Percentiles rank a stretch among this genome's conserved stretches.
Conservation (phyloP, 2,888 invertebrate genomes). For the Cheilosia pagana region DNA sequence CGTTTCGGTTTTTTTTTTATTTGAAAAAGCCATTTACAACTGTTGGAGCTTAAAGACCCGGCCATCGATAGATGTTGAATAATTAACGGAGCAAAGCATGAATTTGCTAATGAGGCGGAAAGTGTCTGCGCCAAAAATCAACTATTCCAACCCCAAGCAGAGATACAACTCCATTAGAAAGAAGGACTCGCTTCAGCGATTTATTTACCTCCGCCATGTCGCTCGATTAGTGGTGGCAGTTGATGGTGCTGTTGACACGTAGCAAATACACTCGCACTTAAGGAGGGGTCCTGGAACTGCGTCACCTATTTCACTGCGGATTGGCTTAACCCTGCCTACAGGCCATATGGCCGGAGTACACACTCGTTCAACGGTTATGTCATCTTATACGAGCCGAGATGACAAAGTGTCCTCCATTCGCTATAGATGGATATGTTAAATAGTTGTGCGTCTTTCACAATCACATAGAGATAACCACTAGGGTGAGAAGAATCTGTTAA, state of each 20-base stretch:
- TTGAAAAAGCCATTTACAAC: slow-evolving; percentile 36
- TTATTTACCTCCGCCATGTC: slow-evolving; percentile 39
- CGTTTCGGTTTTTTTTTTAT: neutral
- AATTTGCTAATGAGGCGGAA: slow-evolving; percentile 49
- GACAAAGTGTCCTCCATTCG: slow-evolving; percentile 38
- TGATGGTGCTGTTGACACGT: slow-evolving; percentile 30
- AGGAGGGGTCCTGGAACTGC: slow-evolving; percentile 11
- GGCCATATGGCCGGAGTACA: slow-evolving; percentile 5
- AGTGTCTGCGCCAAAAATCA: slow-evolving; percentile 35
- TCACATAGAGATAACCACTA: slow-evolving; percentile 38
- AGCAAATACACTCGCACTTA: slow-evolving; percentile 24
- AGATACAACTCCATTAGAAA: slow-evolving; percentile 16
- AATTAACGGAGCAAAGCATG: slow-evolving; percentile 54
- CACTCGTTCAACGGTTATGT: neutral
- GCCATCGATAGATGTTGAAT: slow-evolving; percentile 61
- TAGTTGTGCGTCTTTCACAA: slow-evolving; percentile 36
- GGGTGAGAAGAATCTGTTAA: slow-evolving; percentile 43
- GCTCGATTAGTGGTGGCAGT: slow-evolving; percentile 45
- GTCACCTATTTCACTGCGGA: neutral
- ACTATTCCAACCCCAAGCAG: neutral
- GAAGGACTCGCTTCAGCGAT: slow-evolving; percentile 1
- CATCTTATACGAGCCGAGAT: neutral
- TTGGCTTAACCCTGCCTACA: slow-evolving; percentile 18
- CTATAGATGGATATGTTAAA: slow-evolving; percentile 31
- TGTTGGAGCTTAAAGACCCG: slow-evolving; percentile 46